Evolutionary conservation across 2,888 invertebrate genomes (phyloP), one percentile per base, ranked within the genome.

Genomic region (Yponomeuta sedellus): DNA sequence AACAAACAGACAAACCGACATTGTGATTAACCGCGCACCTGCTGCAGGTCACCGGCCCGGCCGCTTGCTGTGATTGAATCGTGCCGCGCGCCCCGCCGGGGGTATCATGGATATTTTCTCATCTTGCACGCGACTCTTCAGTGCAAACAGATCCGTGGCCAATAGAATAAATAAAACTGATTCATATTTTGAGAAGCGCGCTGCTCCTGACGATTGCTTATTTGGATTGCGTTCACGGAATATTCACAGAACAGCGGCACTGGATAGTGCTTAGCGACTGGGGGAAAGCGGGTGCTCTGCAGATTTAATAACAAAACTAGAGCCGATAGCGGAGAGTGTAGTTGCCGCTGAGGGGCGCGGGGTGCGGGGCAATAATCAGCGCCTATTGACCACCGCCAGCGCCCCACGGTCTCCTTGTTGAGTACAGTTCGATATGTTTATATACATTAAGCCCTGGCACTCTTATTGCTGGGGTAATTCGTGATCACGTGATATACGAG

Each of bases 361-460:
- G 19, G 40, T 22, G 19, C 16, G 58, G 20, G 69, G 68, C 70
- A 71, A 76, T 76, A 78, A 79, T 78, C 79, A 79, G 74, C 71
- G 72, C 73, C 68, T 76, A 77, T 80, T 78, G 77, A 78, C 71
- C 67, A 68, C 67, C 67, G 66, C 25, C 62, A 12, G 44, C 44
- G 44, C 44, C 44, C 12, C 44, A 34, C 34, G 34, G 10, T 8
- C 34, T 8, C 8, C 34, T 34, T 34, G 10, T 34, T 8, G 34
- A 34, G 8, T 34, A 34, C 34, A 34, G 34, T 8, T 34, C 34
- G 34, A 34, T 34, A 34, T 34, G 0, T 25, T 25, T 25, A 25
- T 25, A 25, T 25, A 25, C 25, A 25, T 25, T 25, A 25, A 5
- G 2, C 5, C 25, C 25, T 4, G 3, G 25, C 25, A 25, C 25